Evolutionary conservation across 92 coral and sea anemone genomes (phyloP), one percentile per base, ranked within the genome.

Genomic region (Phymanthus crucifer): DNA sequence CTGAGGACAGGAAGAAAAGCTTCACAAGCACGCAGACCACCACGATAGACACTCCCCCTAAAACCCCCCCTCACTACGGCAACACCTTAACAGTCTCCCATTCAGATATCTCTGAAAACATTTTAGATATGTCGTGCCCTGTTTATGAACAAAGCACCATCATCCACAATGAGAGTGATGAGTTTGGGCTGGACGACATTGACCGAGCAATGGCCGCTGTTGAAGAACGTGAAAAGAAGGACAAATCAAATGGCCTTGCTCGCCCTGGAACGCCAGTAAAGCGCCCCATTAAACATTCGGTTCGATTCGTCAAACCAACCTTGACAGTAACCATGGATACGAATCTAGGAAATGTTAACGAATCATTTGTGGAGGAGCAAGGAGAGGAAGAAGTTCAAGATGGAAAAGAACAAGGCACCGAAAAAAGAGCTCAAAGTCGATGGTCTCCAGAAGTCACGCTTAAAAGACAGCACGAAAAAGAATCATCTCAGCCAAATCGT

Each of bases 11-110:
- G 66, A 96, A 91, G 70, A 93, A 94, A 68, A 93, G 98, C 57
- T 93, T 87, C 71, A 89, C 99, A 6, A 96, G 99, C 71, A 96
- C 99, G 6, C 97, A 93, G 73, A 96, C 94, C 43, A 96, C 99
- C 0, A 84, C 92, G 0, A 86, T 96, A 24, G 99, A 96, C 66
- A 93, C 98, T 45, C 99, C 99, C 27, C 99, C 99, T 0, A 92
- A 85, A 71, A 92, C 85, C 31, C 97, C 97, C 19, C 90, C 97
- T 27, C 92, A 87, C 73, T 92, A 84, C 66, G 97, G 97, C 13
- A 92, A 92, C 84, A 84, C 78, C 2, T 82, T 92, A 4, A 92
- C 94, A 8, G 97, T 92, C 45, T 89, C 87, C 38, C 88, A 90
- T 2, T 90, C 97, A 1, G 93, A 91, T 31, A 80, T 87, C 18